Evolutionary conservation across 2,113 vertebrate genomes (phyloP).

Genomic region (Myrmophylax atrothorax): DNA sequence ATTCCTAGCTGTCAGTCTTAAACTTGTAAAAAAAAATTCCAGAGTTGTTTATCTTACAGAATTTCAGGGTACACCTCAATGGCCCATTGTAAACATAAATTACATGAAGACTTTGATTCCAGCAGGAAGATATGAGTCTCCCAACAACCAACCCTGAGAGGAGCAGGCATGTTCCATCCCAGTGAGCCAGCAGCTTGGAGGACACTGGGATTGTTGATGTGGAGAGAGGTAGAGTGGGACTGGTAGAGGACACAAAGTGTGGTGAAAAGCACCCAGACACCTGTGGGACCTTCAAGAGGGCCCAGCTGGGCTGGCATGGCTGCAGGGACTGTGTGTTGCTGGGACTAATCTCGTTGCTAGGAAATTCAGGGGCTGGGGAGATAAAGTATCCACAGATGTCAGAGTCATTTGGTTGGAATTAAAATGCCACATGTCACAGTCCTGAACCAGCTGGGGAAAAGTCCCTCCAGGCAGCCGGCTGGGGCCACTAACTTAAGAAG

Average conservation of each 20-base stretch:
- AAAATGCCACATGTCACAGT: accelerated
- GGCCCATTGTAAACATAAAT: background rate
- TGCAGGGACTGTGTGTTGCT: accelerated
- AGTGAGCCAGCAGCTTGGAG: background rate
- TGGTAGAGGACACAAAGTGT: background rate
- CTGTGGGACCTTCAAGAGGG: accelerated
- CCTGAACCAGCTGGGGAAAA: background rate
- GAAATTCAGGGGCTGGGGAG: background rate
- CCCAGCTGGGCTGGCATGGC: background rate
- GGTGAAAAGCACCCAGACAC: background rate
- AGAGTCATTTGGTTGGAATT: background rate
- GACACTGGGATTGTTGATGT: accelerated
- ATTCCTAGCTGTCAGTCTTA: background rate
- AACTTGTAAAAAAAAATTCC: background rate
- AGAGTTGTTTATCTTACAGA: background rate
- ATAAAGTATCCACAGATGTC: background rate
- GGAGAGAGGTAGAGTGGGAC: background rate
- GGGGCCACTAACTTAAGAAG: background rate
- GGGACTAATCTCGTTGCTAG: background rate
- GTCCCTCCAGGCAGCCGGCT: background rate
- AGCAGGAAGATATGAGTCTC: background rate
- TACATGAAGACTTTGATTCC: background rate
- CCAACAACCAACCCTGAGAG: background rate
- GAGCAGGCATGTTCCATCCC: accelerated
- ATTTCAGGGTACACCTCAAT: background rate